Conservation (phyloP, 2,888 invertebrate genomes). For the Tenthredo livida region DNA sequence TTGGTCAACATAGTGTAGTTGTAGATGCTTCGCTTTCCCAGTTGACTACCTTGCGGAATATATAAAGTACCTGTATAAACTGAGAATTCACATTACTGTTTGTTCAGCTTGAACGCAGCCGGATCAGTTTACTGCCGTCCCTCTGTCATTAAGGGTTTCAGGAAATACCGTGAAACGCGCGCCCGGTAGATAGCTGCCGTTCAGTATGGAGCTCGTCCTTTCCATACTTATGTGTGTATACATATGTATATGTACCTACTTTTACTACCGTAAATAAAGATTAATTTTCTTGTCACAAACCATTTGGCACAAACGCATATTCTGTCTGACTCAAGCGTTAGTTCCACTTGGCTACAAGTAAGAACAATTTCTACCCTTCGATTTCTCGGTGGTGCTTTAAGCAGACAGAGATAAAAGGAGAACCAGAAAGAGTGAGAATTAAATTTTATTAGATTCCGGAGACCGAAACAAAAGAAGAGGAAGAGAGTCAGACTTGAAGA, state of each 20-base stretch:
- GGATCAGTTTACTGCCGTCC: conserved; percentile 27
- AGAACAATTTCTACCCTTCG: conserved; percentile 34
- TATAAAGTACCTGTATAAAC: neutral
- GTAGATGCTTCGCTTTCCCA: neutral
- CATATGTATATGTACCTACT: neutral
- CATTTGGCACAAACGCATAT: conserved; percentile 26
- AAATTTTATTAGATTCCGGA: conserved; percentile 38
- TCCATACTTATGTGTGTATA: neutral
- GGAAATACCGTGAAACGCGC: conserved; percentile 13
- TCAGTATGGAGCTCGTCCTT: neutral
- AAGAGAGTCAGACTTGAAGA: neutral
- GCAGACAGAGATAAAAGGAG: neutral
- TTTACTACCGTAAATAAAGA: neutral
- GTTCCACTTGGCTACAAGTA: conserved; percentile 41
- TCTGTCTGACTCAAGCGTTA: conserved; percentile 29
- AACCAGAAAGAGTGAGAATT: conserved; percentile 15
- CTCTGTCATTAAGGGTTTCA: conserved; percentile 26
- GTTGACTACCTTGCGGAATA: neutral
- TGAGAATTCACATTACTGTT: conserved; percentile 21
- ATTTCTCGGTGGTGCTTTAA: conserved; percentile 9
- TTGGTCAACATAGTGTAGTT: neutral
- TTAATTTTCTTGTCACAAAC: conserved; percentile 40
- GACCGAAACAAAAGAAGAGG: conserved; percentile 36
- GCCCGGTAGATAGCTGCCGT: conserved; percentile 2
- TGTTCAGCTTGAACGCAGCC: neutral